Evolutionary conservation across 1,140 invertebrate genomes (phyloP).

Genomic region (Caenorhabditis elegans): WBcel235 BX284606.5:10901001-10901500

Average conservation of each 20-base stretch:
- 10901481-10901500: too few species aligned
- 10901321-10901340: constrained; percentile 1
- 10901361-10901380: constrained; percentile 31
- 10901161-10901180: constrained; percentile 15
- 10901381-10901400: constrained; percentile 31
- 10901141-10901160: constrained; percentile 25
- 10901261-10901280: neutral
- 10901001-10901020: neutral
- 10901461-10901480: too few species aligned
- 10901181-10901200: constrained; percentile 16
- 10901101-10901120: too few species aligned
- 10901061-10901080: neutral
- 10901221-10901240: neutral
- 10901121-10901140: too few species aligned
- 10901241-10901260: neutral
- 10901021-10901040: constrained; percentile 26
- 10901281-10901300: neutral
- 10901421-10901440: constrained; percentile 7
- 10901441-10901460: neutral
- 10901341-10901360: neutral
- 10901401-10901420: neutral
- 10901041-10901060: neutral
- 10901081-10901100: constrained; percentile 15
- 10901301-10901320: neutral
- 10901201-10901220: neutral